These are phyloP conservation scores for Mormyrus hasselquistii DNA, from an alignment of 2,797 vertebrate genomes.

Conservation along the genomic window DNA sequence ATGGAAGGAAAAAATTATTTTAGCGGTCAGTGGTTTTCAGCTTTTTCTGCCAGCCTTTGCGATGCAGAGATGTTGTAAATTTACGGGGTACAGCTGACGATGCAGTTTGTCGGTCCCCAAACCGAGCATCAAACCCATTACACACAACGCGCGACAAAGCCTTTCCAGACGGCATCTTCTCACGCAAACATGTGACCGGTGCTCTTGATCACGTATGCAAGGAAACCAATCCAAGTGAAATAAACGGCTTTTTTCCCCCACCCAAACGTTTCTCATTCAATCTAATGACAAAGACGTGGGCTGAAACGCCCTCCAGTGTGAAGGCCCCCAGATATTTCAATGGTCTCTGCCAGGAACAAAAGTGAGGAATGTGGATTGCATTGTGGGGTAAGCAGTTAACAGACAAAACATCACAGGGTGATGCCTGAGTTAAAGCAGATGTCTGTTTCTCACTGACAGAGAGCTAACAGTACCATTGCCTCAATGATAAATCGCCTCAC, in stretches of 20 bases:
- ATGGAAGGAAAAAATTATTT: neutral
- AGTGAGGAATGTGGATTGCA: neutral
- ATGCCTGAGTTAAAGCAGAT: neutral
- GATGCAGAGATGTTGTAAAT: neutral
- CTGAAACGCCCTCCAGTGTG: neutral
- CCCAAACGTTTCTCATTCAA: neutral
- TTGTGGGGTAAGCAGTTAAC: neutral
- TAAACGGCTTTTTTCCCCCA: neutral
- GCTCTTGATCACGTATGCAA: neutral
- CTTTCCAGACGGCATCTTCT: neutral
- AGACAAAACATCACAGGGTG: neutral
- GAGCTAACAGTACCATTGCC: too few species aligned
- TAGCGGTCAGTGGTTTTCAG: neutral
- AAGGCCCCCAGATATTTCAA: neutral
- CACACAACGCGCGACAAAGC: neutral
- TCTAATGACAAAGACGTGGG: neutral
- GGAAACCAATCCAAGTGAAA: neutral
- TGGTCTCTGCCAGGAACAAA: slow-evolving; percentile 1
- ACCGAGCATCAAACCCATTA: neutral
- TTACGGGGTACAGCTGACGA: neutral
- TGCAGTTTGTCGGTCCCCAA: neutral
- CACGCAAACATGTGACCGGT: neutral
- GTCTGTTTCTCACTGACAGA: neutral
- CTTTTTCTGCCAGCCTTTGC: neutral
- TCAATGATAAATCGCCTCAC: neutral